Conservation (phyloP, 2,797 vertebrate species). For the Sarcoramphus papa region DNA sequence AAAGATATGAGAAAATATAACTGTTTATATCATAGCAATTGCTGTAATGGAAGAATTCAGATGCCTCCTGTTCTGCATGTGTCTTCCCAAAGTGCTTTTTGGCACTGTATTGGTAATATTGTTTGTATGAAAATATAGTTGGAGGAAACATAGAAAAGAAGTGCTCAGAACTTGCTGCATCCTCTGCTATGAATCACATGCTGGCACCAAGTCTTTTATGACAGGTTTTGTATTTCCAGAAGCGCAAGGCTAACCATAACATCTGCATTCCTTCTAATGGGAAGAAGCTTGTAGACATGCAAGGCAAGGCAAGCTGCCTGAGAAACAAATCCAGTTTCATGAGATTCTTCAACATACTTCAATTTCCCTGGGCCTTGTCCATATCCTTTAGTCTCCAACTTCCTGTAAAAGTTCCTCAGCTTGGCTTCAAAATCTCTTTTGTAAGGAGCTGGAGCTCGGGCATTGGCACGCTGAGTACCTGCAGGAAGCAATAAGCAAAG, state of each 20-base stretch:
- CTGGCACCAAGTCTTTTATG: neutral
- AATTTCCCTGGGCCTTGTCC: slow-evolving; percentile 97
- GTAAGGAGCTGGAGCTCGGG: slow-evolving; percentile 93
- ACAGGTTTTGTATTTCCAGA: neutral
- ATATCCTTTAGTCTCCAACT: slow-evolving; percentile 96
- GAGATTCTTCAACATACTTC: slow-evolving; percentile 80
- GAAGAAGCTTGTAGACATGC: neutral
- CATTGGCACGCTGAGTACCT: slow-evolving; percentile 96
- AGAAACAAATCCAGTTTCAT: neutral
- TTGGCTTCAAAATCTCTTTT: slow-evolving; percentile 98
- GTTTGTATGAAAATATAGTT: neutral
- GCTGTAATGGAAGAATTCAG: neutral
- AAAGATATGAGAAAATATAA: neutral
- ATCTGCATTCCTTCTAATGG: neutral
- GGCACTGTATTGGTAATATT: neutral
- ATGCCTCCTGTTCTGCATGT: neutral
- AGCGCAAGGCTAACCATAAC: neutral
- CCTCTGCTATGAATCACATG: neutral
- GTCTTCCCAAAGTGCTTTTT: neutral
- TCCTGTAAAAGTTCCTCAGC: slow-evolving; percentile 96
- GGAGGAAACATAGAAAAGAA: neutral
- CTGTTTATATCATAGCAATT: neutral
- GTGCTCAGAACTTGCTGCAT: neutral
- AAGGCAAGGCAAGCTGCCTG: neutral
- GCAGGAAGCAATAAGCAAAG: slow-evolving; percentile 21